phyloP scores from a whole-genome alignment of 2,888 invertebrate genomes.

The Baccha elongata region DNA sequence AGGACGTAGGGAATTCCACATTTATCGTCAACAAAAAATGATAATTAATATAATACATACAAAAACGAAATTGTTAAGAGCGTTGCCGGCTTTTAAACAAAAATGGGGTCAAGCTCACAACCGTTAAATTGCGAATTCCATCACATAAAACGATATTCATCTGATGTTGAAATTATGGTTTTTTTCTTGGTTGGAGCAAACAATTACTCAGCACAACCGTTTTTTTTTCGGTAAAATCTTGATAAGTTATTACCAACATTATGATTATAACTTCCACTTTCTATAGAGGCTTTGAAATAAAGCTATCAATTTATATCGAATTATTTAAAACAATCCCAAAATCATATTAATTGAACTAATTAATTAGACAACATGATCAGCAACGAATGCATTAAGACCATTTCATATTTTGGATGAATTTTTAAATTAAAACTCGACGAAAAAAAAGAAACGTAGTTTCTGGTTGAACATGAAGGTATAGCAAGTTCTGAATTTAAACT shows the following conservation, averaged over 20 bases:
- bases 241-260: background rate
- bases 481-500: conserved; percentile 10
- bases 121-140: conserved; percentile 9
- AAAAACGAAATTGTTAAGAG: background rate
- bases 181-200: background rate
- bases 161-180: background rate
- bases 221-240: background rate
- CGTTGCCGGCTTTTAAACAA: background rate
- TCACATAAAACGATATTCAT: background rate
- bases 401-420: background rate
- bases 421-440: background rate
- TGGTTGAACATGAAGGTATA: background rate
- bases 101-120: conserved; percentile 31
- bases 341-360: background rate
- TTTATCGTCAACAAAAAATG: too few species aligned
- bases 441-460: background rate
- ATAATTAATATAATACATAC: background rate
- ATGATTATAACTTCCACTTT: background rate
- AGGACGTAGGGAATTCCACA: too few species aligned
- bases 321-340: background rate
- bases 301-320: background rate
- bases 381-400: conserved; percentile 34
- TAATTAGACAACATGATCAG: background rate
- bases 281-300: background rate
- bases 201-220: conserved; percentile 5